phyloP scores from a whole-genome alignment of 2,113 vertebrate genomes.

The Octodon degus region DNA sequence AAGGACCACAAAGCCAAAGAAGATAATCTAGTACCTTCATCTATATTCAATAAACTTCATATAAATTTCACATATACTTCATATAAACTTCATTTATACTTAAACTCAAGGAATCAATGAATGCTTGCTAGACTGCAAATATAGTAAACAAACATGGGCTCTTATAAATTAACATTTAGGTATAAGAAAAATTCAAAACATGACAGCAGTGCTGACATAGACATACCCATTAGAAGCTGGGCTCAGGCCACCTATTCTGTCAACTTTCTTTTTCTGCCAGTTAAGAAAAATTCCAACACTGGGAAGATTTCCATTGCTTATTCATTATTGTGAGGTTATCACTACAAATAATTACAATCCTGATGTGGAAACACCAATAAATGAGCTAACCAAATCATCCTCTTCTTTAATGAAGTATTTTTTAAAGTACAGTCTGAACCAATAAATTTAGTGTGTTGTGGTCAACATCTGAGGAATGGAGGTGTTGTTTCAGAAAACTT shows the following conservation, averaged over 20 bases:
- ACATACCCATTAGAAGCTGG: background rate
- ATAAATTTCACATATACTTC: background rate
- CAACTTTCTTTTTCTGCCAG: conserved; percentile 4
- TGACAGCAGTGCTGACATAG: background rate
- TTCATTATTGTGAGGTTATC: background rate
- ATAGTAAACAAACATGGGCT: background rate
- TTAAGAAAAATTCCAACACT: conserved; percentile 34
- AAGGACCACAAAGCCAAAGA: conserved; percentile 16
- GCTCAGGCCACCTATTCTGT: conserved; percentile 32
- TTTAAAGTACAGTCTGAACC: conserved; percentile 30
- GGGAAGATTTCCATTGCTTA: conserved; percentile 14
- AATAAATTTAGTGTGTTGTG: conserved; percentile 2
- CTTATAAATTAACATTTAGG: conserved; percentile 51
- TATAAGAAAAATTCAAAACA: conserved; percentile 36
- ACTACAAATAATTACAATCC: background rate
- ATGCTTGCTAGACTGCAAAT: conserved; percentile 23
- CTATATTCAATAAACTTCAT: background rate
- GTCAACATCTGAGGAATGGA: background rate
- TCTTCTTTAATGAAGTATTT: conserved; percentile 24
- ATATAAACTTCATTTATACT: background rate
- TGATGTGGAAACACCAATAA: background rate
- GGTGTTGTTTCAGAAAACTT: conserved; percentile 17
- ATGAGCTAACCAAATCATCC: background rate
- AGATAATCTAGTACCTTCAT: background rate
- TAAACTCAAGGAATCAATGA: conserved; percentile 19